Evolutionary conservation across 2,797 vertebrate species (phyloP), one percentile per base, ranked within the genome.

Genomic region (Parauchenoglanis punctatus): DNA sequence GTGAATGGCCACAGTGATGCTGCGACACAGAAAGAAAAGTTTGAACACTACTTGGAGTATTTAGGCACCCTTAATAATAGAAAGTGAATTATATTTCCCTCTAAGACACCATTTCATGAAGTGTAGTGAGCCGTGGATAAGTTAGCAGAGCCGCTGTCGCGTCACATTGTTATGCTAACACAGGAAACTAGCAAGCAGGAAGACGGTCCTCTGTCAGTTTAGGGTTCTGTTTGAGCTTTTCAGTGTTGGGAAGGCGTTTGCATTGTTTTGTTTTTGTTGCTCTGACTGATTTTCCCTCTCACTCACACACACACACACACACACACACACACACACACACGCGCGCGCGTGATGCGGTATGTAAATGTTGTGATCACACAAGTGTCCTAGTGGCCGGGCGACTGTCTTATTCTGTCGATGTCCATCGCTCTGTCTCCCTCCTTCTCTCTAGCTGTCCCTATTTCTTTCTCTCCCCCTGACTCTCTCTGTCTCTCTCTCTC

Each of bases 371-470:
- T 17, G n/a, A 54, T 77, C 20, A 49, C 72, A 56, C 25, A 31
- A 11, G 52, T 78, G 8, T 31, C 28, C 52, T n/a, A 56, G 75
- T 56, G 52, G 17, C n/a, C 25, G 23, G 13, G 54, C 15, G 15
- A 17, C 61, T n/a, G 4, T 75, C 12, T 54, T 44, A 10, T 23
- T 63, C 23, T 10, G 7, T 13, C 75, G 40, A 40, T 17, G 12
- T 77, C 49, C 28, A 0, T 52, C 46, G 10, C 91, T 15, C 46
- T 75, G 20, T 68, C 93, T 77, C 2, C 46, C 20, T 23, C 10
- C 18, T 3, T 25, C 13, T 70, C 31, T 31, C 10, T 35, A 0
- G 40, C 31, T 18, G 58, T 3, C 7, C 12, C 6, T 44, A 10
- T 46, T 1, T 13, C 72, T 44, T 1, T 44, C 35, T 3, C 2